These are phyloP conservation scores for Pedionomus torquatus DNA, from an alignment of 2,113 vertebrate genomes.

Conservation along the genomic window DNA sequence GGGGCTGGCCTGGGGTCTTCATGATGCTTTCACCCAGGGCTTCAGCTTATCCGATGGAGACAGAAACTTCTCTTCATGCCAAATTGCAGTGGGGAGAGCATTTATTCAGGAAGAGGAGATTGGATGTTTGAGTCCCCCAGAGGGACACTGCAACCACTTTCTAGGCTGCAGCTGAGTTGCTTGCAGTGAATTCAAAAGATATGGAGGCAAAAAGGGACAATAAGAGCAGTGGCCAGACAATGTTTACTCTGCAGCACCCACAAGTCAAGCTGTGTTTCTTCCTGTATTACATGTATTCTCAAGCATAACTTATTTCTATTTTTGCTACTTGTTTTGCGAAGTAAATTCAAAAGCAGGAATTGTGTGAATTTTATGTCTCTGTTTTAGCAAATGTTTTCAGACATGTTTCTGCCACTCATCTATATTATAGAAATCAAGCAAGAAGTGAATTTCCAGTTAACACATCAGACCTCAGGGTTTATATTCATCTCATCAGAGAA, in stretches of 20 bases:
- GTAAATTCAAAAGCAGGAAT: neutral
- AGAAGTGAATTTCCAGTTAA: neutral
- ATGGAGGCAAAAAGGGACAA: neutral
- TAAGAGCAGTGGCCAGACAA: neutral
- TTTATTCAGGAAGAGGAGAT: neutral
- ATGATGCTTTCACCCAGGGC: neutral
- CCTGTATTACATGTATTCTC: neutral
- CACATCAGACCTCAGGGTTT: neutral
- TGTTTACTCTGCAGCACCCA: neutral
- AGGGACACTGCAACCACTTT: neutral
- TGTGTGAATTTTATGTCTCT: neutral
- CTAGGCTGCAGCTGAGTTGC: neutral
- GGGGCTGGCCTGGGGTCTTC: neutral
- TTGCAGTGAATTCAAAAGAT: fast-evolving
- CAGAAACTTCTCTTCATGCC: neutral
- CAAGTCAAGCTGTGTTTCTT: neutral
- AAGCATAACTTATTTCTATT: neutral
- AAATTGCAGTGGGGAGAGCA: neutral
- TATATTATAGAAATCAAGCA: neutral
- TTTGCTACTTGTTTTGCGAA: neutral
- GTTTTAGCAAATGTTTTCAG: neutral
- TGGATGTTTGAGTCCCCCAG: neutral
- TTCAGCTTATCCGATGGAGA: neutral
- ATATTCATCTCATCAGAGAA: neutral
- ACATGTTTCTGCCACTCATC: neutral